Evolutionary conservation across 2,888 invertebrate species (phyloP).

Genomic region (Sinhomidia bicolor): DNA sequence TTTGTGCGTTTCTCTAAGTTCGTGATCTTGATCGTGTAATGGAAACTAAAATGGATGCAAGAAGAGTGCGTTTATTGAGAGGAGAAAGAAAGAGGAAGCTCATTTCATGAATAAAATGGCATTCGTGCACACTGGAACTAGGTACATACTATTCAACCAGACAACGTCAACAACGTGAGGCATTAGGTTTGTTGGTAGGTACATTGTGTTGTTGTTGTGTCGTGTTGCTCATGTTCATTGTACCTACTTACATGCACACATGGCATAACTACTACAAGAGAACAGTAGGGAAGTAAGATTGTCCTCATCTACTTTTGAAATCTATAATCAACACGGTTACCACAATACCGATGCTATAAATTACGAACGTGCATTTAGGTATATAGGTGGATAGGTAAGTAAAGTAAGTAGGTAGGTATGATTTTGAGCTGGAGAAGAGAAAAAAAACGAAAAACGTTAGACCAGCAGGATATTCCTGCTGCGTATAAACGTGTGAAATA

Average conservation of each 20-base stretch:
- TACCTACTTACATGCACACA: constrained; percentile 8
- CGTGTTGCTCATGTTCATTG: neutral
- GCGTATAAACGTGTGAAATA: constrained; percentile 67
- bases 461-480: constrained; percentile 62
- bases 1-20: constrained; percentile 22
- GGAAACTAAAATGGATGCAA: constrained; percentile 56
- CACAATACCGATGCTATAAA: neutral
- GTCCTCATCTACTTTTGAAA: constrained; percentile 40
- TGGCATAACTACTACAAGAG: constrained; percentile 23
- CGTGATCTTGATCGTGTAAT: constrained; percentile 68
- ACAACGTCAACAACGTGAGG: constrained; percentile 21
- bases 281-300: constrained; percentile 34
- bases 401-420: neutral
- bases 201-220: too few species aligned
- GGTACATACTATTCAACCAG: constrained; percentile 26
- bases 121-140: constrained; percentile 51
- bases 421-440: neutral
- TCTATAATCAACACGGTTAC: constrained; percentile 32
- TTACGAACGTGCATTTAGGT: neutral
- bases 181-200: too few species aligned
- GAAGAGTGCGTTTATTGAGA: neutral
- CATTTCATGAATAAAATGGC: constrained; percentile 60
- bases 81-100: constrained; percentile 30
- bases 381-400: neutral
- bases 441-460: constrained; percentile 28